phyloP scores from a whole-genome alignment of 1,140 invertebrate species.

The Drosophila prosaltans region DNA sequence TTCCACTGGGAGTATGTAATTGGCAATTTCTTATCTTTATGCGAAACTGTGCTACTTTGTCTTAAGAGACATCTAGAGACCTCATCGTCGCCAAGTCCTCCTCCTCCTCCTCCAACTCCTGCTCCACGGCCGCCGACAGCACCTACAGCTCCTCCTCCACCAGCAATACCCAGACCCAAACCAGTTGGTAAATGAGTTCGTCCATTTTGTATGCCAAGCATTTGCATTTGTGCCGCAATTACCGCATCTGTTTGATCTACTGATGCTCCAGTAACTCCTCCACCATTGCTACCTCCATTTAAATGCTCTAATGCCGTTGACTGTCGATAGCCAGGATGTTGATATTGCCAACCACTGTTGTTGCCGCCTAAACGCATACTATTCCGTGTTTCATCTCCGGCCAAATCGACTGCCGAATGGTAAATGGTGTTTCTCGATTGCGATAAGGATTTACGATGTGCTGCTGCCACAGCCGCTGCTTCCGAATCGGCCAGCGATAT shows the following conservation, averaged over 20 bases:
- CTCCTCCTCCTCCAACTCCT: conserved; percentile 18
- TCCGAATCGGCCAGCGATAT: conserved; percentile 82
- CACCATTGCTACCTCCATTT: conserved; percentile 29
- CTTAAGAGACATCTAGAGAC: conserved; percentile 83
- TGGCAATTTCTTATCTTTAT: conserved; percentile 83
- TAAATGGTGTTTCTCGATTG: conserved; percentile 82
- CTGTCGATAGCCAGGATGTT: conserved; percentile 66
- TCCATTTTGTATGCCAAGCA: conserved; percentile 72
- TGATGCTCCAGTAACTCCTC: not conserved
- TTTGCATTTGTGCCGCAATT: conserved; percentile 68
- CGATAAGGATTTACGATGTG: conserved; percentile 79
- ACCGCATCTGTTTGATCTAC: conserved; percentile 69
- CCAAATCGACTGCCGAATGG: conserved; percentile 79
- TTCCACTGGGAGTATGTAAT: conserved; percentile 83
- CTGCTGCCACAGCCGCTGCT: conserved; percentile 68
- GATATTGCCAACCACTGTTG: conserved; percentile 49
- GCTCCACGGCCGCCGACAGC: not conserved
- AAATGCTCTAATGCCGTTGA: conserved; percentile 75
- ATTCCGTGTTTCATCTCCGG: conserved; percentile 62
- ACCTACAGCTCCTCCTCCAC: not conserved
- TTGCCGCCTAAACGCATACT: conserved; percentile 46
- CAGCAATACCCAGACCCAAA: conserved; percentile 40
- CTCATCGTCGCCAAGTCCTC: conserved; percentile 70
- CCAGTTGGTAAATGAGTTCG: conserved; percentile 64
- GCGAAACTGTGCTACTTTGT: conserved; percentile 80